Evolutionary conservation across 23 tunicate genomes (phyloP), one percentile per base, ranked within the genome.

Genomic region (Pegea sp.): DNA sequence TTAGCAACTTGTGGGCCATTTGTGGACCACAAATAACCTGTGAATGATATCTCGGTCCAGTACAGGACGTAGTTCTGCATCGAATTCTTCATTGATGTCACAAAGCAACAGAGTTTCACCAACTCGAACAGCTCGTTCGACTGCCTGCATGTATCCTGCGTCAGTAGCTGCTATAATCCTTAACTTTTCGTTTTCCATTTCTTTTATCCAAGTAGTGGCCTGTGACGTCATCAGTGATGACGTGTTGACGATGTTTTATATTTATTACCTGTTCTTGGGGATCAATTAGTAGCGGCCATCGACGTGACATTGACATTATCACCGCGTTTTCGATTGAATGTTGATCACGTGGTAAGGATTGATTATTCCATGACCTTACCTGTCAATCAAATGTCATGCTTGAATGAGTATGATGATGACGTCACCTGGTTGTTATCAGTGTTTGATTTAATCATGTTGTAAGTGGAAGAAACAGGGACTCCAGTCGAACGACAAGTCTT

Each of bases 261-360:
- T 52, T 20, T n/a, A n/a, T 50, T 24, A 84, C 95, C 68, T 84
- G 95, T 64, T 76, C 95, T 73, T 84, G 95, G 29, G 95, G 95
- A 59, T 84, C 95, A 38, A 84, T 64, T 30, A 84, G 73, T 8
- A 84, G 70, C 0, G 95, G 95, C 81, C 81, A 84, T 31, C 81
- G 38, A 60, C 72, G 71, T 30, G 95, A 77, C 2, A 69, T 69
- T 5, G 73, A 58, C 34, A 84, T 73, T 49, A 84, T 68, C 52
- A 84, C 72, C 2, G 95, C 95, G 59, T 84, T 84, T 38, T 75
- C 84, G 1, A 72, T 73, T 28, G 95, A 84, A 43, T 84, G 81
- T 44, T 59, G 52, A 53, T 84, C 95, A 8, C 95, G 56, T 52
- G 95, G 95, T 19, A 84, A 61, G 22, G 64, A 72, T 62, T 72